phyloP scores from a whole-genome alignment of 2,888 invertebrate genomes.

The Salpingus planirostris region DNA sequence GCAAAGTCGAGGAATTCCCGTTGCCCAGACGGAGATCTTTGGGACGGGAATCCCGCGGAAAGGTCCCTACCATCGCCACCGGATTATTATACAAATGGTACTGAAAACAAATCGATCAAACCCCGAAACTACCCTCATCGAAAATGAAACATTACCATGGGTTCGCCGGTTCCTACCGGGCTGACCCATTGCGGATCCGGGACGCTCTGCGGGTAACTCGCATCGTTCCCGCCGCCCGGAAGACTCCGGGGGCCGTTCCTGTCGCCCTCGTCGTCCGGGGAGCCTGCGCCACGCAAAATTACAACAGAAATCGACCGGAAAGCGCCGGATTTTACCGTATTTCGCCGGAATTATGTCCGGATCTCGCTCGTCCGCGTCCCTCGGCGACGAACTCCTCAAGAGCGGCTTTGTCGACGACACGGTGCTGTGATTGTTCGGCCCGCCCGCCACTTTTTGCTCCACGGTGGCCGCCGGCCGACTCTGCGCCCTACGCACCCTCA shows the following conservation, averaged over 20 bases:
- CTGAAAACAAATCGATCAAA: slow-evolving; percentile 22
- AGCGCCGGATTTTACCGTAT: slow-evolving; percentile 56
- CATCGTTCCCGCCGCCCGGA: too few relatives aligned
- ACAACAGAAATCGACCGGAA: too few relatives aligned
- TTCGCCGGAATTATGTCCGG: slow-evolving; percentile 69
- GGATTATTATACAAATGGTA: slow-evolving; percentile 45
- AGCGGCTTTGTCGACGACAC: slow-evolving; percentile 37
- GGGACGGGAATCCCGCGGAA: slow-evolving; percentile 49
- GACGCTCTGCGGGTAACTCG: slow-evolving; percentile 28
- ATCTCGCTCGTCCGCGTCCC: slow-evolving; percentile 51
- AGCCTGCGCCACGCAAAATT: too few relatives aligned
- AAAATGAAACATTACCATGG: slow-evolving; percentile 8
- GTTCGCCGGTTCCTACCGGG: slow-evolving; percentile 39
- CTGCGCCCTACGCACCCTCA: slow-evolving; percentile 42
- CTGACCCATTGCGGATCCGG: slow-evolving; percentile 43
- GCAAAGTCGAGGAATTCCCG: slow-evolving; percentile 44
- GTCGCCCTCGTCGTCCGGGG: slow-evolving; percentile 35
- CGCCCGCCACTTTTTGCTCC: slow-evolving; percentile 41
- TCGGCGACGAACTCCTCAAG: slow-evolving; percentile 36
- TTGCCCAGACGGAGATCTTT: slow-evolving; percentile 42
- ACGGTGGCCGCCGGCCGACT: slow-evolving; percentile 30
- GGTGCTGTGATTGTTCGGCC: slow-evolving; percentile 33
- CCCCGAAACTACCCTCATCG: not conserved
- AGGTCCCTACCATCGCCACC: slow-evolving; percentile 46
- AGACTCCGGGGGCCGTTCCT: slow-evolving; percentile 30